phyloP scores from a whole-genome alignment of 2,113 vertebrate genomes.

The Rhizomys pruinosus region DNA sequence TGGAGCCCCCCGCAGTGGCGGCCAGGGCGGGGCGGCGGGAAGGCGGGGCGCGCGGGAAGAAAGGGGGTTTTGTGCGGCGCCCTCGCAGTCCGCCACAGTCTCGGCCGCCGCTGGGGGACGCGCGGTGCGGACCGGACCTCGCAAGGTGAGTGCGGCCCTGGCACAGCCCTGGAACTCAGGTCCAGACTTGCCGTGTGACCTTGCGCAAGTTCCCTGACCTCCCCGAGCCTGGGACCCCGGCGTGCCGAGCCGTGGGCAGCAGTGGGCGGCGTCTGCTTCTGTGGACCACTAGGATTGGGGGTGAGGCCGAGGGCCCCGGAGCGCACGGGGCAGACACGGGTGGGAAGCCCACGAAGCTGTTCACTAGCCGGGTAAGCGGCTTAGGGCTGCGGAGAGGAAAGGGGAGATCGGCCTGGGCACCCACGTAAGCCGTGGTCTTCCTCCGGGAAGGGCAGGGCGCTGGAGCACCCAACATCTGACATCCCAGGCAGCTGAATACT shows the following conservation, averaged over 20 bases:
- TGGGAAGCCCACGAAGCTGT: background rate
- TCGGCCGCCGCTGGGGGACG: conserved; percentile 49
- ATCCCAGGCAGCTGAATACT: background rate
- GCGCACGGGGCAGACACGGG: background rate
- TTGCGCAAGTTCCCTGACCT: conserved; percentile 56
- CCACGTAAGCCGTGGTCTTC: background rate
- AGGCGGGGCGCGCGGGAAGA: conserved; percentile 63
- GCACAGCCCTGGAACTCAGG: no score
- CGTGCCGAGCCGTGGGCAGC: no score
- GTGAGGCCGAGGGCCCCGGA: background rate
- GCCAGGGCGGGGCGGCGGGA: conserved; percentile 45
- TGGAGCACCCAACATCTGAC: background rate
- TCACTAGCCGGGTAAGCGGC: background rate
- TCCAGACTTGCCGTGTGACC: conserved; percentile 57
- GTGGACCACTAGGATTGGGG: background rate
- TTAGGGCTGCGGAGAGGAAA: background rate
- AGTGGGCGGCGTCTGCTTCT: background rate
- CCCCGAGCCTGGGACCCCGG: background rate
- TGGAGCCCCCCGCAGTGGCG: conserved; percentile 8
- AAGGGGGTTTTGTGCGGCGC: conserved; percentile 74
- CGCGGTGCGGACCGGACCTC: background rate
- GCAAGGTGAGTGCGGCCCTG: conserved; percentile 65
- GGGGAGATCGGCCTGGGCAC: background rate
- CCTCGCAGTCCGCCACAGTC: conserved; percentile 60
- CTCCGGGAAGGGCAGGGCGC: background rate